Evolutionary conservation across 2,113 vertebrate species (phyloP), one percentile per base, ranked within the genome.

Genomic region (Meriones unguiculatus): DNA sequence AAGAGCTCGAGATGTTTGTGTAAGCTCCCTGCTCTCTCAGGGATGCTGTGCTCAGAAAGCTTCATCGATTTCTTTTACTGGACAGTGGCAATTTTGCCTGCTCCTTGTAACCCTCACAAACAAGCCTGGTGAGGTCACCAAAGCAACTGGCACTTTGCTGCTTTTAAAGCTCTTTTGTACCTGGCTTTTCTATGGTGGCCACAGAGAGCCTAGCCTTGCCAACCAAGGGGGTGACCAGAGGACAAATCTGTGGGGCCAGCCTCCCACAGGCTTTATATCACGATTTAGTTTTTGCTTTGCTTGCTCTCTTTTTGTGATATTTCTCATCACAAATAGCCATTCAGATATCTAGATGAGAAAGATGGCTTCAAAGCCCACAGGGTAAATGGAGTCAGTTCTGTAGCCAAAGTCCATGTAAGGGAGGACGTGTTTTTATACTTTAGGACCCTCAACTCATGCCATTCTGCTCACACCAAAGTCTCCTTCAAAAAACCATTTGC

Each of bases 51-150:
- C 87, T 95, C 41, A 8, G 90, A 96, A 97, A 95, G 32, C 67
- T 46, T 65, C 90, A 90, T 90, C 0, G 5, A 92, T 88, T 94
- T 93, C 46, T 92, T 89, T 94, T 41, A 84, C 10, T n/a, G 1
- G 57, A 24, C 38, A 80, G 59, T 41, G 52, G 72, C 85, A 77
- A 77, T 92, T 89, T 91, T 94, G 50, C 41, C 84, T 85, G 28
- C 5, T 72, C 65, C 86, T 88, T 12, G 13, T 89, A 62, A 97
- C 80, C 86, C 52, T 95, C 76, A 25, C 28, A 95, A 96, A 78
- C 88, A 82, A 57, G 12, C 76, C 85, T 69, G 62, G 57, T 8
- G 90, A 73, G 86, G 59, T 81, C 52, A 62, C 64, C 76, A 69
- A 88, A 93, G 96, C 57, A 35, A 46, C 69, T 75, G 88, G 70